Evolutionary conservation across 2,888 invertebrate genomes (phyloP).

Genomic region (Zootermopsis nevadensis): DNA sequence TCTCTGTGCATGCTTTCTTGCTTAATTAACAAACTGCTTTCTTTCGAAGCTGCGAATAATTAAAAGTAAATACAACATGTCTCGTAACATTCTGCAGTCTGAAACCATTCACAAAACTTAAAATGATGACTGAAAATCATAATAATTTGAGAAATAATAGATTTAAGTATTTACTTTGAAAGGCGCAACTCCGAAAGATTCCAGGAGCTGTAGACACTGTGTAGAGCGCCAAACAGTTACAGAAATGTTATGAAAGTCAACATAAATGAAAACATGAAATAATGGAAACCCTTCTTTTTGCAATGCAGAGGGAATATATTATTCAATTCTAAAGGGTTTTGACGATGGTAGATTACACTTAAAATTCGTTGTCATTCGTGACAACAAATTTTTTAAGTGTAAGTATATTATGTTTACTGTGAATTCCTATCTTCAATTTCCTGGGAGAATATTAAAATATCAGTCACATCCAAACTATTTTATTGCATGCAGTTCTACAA

Average conservation of each 20-base stretch:
- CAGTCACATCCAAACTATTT: neutral
- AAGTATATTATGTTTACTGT: neutral
- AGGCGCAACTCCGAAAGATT: constrained; percentile 1
- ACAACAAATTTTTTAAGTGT: too few species aligned
- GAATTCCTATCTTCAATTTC: neutral
- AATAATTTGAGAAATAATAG: neutral
- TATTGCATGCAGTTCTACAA: neutral
- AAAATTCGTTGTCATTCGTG: too few species aligned
- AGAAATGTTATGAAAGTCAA: constrained; percentile 13
- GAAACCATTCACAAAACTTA: neutral
- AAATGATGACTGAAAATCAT: neutral
- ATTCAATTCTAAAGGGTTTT: too few species aligned
- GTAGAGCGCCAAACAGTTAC: neutral
- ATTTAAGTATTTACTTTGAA: neutral
- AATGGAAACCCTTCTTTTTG: neutral
- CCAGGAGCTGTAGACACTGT: neutral
- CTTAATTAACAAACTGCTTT: neutral
- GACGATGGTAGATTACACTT: too few species aligned
- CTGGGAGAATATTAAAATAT: neutral
- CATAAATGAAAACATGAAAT: neutral
- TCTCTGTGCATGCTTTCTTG: neutral
- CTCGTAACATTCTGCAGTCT: neutral
- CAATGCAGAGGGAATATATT: constrained; percentile 23
- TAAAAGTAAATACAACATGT: neutral
- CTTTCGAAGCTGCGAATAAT: neutral